A percentile compares a stretch with the other conserved stretches of the same genome.
phyloP scores from a whole-genome alignment of 23 tunicate genomes.

The Corella eumyota region DNA sequence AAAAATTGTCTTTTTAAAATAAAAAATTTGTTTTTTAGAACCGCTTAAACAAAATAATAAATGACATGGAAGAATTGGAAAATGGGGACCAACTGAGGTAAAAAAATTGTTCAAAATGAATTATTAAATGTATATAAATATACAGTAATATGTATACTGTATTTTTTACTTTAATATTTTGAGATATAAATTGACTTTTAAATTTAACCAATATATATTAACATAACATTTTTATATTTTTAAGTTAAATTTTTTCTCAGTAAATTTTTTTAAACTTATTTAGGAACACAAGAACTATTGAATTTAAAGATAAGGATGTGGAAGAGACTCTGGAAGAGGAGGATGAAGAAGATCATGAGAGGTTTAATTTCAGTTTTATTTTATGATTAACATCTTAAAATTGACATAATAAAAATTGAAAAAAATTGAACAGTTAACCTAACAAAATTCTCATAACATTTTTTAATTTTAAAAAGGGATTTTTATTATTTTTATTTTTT shows the following conservation, averaged over 20 bases:
- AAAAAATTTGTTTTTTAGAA: not conserved
- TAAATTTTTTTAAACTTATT: not conserved
- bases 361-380: not conserved
- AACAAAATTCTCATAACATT: no score
- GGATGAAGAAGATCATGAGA: constrained; percentile 1
- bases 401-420: not conserved
- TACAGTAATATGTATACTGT: no score
- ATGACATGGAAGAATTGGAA: constrained; percentile 33
- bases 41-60: constrained; percentile 5
- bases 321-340: constrained; percentile 15
- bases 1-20: not conserved
- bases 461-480: no score
- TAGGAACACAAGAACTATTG: not conserved
- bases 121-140: no score
- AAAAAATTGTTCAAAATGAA: no score
- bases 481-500: no score
- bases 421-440: no score
- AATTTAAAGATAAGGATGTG: constrained; percentile 26
- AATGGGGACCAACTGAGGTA: constrained; percentile 19
- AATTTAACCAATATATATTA: not conserved
- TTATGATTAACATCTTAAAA: not conserved
- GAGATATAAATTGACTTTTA: not conserved
- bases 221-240: not conserved
- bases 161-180: not conserved
- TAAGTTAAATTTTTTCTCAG: not conserved